Base-by-base conservation (phyloP, 2,888 invertebrate genomes). In the Antitype chi region DNA sequence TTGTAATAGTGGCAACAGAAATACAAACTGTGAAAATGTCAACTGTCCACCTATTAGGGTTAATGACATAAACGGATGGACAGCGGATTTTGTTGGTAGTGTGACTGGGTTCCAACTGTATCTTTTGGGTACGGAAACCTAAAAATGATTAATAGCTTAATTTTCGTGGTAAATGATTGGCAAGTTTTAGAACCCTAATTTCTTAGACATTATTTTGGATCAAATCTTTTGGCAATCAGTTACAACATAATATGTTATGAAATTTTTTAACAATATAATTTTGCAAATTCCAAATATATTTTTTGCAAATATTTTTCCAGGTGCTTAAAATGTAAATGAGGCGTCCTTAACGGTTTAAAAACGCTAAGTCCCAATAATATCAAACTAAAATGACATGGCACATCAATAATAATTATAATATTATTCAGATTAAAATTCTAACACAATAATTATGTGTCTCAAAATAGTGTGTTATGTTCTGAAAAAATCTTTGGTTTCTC, bases 401-500 rank as follows among this genome's bases (percentile, higher is more conserved):
- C 60, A 60, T 43, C n/a, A 47, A 8, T 38, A 17, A 55, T 11
- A 28, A 52, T 17, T 28, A 25, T 49, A 15, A 52, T 38, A 28
- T n/a, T 49, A 47, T 59, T 49, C 20, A 23, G 49, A 70, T 59
- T 64, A 70, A 23, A 78, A 52, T 1, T 6, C 2, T 25, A 53
- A 63, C 28, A 32, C 11, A 63, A 49, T 25, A 52, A 52, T 25
- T 59, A 43, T 38, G 32, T 72, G 57, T 49, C 17, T 53, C 23
- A 23, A 52, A 13, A 60, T n/a, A 32, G 9, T 47, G 53, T 28
- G 52, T 17, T 32, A 53, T 52, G 11, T 53, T 57, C 32, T 55
- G 62, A 9, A 59, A 53, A 68, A 60, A 69, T 82, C 83, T 82
- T 82, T 82, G 82, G 83, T 43, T 74, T 79, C 47, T 59, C 32